Base-by-base conservation (phyloP, 2,797 vertebrate genomes). In the Sylvilagus floridanus region DNA sequence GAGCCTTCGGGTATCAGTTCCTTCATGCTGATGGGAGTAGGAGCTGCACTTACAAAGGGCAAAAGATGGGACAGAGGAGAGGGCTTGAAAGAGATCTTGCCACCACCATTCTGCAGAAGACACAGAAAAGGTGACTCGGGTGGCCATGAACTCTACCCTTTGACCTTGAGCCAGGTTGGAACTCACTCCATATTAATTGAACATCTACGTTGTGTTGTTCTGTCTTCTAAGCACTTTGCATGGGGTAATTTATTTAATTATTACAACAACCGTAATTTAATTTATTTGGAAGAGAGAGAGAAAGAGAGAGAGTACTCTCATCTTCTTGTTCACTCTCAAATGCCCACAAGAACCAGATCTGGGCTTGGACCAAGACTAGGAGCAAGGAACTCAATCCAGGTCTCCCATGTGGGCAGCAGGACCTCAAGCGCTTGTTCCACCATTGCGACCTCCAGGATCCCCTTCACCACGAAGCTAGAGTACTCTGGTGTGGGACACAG, bases 171-270 rank as follows among this genome's bases (percentile, higher is more conserved):
- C 60, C 2, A 35, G 50, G 17, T 52, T 32, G 50, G 71, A 3
- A 35, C 3, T 6, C 2, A 2, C 1, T n/a, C 77, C 10, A 7
- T 30, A 22, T 13, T 13, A 24, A 16, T 0, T 10, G 28, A 87
- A 37, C 26, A 4, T 5, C 13, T 37, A 35, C 16, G 37, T 50
- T 54, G 22, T 6, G 24, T 42, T 9, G 5, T 9, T 21, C 52
- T 75, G 37, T 63, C 68, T 57, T 90, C 57, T 5, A 4, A 30
- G 28, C 13, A n/a, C 37, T 79, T 72, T 21, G 4, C 13, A 77
- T 57, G 83, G 71, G 26, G 54, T 8, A 42, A 7, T 4, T 28
- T 4, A n/a, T 66, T 35, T 42, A 19, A 62, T 28, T 7, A 1
- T 69, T 63, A 42, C 21, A 37, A 68, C 19, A 11, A 37, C 9